Conservation (phyloP, 2,113 vertebrate species). For the Mugil cephalus region DNA sequence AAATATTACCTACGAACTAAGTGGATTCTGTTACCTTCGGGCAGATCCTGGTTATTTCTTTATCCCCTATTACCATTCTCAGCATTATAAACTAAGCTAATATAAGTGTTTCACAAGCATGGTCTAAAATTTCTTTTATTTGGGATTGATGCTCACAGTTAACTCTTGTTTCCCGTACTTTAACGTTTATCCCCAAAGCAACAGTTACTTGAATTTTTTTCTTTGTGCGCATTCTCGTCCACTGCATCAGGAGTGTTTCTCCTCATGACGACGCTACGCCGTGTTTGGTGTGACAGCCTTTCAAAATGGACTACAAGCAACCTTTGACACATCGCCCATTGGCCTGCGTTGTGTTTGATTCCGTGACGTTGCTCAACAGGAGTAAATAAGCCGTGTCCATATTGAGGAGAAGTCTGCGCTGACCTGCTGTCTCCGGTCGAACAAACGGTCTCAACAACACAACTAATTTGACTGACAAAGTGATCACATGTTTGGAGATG, state of each 20-base stretch:
- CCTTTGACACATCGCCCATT: neutral
- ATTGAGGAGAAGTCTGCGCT: neutral
- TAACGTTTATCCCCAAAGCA: too few species aligned
- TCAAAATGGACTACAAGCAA: neutral
- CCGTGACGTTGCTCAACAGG: neutral
- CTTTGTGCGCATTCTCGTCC: too few species aligned
- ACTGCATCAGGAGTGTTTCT: neutral
- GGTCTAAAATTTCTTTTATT: neutral
- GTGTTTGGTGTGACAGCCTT: neutral
- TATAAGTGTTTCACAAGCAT: too few species aligned
- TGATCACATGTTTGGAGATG: neutral
- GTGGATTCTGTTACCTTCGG: neutral
- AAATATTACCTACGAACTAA: neutral
- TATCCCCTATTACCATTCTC: neutral
- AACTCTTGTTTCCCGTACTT: neutral
- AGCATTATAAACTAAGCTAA: too few species aligned
- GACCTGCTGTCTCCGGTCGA: neutral
- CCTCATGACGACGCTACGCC: neutral
- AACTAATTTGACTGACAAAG: too few species aligned
- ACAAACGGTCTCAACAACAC: too few species aligned
- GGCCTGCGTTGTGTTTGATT: neutral
- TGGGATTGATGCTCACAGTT: neutral
- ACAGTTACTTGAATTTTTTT: slow-evolving; percentile 28
- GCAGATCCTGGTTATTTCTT: neutral
- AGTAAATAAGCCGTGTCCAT: neutral